Evolutionary conservation across 2,113 vertebrate species (phyloP).

Genomic region (Benitochromis conjunctus): DNA sequence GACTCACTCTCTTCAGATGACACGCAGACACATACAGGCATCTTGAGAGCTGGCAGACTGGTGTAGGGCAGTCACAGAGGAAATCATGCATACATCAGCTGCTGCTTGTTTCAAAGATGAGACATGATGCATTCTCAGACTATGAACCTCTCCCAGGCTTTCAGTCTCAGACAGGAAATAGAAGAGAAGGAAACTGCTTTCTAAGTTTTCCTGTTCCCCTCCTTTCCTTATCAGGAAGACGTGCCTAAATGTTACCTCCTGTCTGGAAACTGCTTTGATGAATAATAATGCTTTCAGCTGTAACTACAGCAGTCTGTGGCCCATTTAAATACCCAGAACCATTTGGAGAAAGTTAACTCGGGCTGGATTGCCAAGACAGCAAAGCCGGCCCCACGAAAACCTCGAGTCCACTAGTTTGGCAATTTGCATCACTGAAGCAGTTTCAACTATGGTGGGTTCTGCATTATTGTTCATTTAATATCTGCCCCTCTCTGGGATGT

Average conservation of each 20-base stretch:
- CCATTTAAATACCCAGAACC: not conserved
- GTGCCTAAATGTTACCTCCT: not conserved
- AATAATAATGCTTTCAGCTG: not conserved
- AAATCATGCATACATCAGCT: conserved; percentile 18
- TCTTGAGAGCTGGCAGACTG: not conserved
- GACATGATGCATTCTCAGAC: not conserved
- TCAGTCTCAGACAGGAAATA: conserved; percentile 1
- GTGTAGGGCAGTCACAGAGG: not conserved
- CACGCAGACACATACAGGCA: not conserved
- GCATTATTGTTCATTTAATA: not conserved
- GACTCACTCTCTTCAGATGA: not conserved
- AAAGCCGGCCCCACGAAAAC: not conserved
- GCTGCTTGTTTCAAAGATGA: not conserved
- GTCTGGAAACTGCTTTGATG: not conserved
- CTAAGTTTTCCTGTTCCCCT: not conserved
- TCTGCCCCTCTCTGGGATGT: not conserved
- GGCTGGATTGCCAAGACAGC: not conserved
- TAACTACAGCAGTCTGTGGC: not conserved
- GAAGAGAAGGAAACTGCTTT: not conserved
- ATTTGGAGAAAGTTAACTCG: not conserved
- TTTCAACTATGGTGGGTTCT: not conserved
- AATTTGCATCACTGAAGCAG: not conserved
- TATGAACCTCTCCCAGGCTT: not conserved
- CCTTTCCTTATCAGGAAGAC: not conserved
- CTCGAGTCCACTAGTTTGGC: accelerated